Evolutionary conservation across 2,113 vertebrate species (phyloP).

Genomic region (Poeciliopsis prolifica): DNA sequence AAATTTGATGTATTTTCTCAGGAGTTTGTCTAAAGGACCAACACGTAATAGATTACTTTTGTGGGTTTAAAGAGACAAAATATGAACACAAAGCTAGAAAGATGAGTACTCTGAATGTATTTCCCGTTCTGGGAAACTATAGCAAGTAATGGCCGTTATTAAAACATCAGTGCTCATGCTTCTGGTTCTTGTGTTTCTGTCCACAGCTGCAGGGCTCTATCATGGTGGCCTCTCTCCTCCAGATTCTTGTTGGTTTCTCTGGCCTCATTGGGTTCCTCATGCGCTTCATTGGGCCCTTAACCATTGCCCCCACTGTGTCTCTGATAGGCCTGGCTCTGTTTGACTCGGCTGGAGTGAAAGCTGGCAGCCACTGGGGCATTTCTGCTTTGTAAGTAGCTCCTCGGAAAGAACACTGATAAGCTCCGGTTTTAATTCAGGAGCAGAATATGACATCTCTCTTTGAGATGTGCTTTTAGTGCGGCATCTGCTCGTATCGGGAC

Average conservation of each 20-base stretch:
- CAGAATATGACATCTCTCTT: background rate
- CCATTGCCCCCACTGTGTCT: conserved; percentile 93
- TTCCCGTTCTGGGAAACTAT: background rate
- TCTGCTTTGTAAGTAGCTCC: conserved; percentile 82
- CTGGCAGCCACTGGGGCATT: conserved; percentile 92
- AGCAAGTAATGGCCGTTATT: background rate
- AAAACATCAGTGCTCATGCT: background rate
- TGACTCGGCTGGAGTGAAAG: conserved; percentile 80
- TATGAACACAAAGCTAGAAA: background rate
- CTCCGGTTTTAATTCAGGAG: background rate
- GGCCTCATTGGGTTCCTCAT: conserved; percentile 92
- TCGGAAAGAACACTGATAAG: background rate
- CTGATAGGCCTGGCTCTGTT: conserved; percentile 91
- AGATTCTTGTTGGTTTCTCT: conserved; percentile 91
- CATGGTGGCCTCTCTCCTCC: conserved; percentile 91
- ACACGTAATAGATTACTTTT: too few species aligned
- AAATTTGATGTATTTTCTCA: too few species aligned
- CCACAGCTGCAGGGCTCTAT: conserved; percentile 91
- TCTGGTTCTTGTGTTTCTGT: conserved; percentile 19
- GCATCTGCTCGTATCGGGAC: background rate
- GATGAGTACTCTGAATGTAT: background rate
- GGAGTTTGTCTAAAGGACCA: too few species aligned
- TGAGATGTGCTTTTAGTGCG: background rate
- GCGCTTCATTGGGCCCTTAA: conserved; percentile 92
- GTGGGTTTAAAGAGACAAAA: background rate